A percentile compares a stretch with the other conserved stretches of the same genome.
These are phyloP conservation scores for Centropus bengalensis DNA, from an alignment of 2,113 vertebrate species.

Conservation along the genomic window DNA sequence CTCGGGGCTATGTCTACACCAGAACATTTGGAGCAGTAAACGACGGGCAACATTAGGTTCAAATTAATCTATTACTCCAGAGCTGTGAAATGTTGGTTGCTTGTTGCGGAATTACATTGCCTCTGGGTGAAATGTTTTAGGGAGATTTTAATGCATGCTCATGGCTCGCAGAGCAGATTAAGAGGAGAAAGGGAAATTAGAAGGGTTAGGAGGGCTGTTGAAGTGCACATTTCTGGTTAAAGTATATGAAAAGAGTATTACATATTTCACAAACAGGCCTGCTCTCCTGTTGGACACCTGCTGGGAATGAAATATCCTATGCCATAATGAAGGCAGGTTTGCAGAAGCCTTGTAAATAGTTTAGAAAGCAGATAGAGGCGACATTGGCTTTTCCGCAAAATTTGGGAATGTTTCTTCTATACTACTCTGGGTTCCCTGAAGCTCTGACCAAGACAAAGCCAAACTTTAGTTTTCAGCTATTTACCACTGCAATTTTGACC, in stretches of 20 bases:
- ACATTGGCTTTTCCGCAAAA: constrained; percentile 65
- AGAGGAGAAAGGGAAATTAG: constrained; percentile 89
- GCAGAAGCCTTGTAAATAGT: constrained; percentile 88
- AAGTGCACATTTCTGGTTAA: constrained; percentile 86
- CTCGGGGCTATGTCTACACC: constrained; percentile 86
- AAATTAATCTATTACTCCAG: constrained; percentile 90
- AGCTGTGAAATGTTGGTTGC: constrained; percentile 88
- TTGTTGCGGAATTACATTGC: constrained; percentile 88
- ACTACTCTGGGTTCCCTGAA: not conserved
- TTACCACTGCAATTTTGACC: constrained; percentile 44
- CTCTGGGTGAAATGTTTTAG: constrained; percentile 85
- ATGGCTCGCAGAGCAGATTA: constrained; percentile 86
- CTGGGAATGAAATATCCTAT: constrained; percentile 88
- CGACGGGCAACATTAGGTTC: constrained; percentile 86
- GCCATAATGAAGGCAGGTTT: constrained; percentile 87
- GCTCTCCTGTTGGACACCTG: constrained; percentile 84
- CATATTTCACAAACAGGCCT: constrained; percentile 86
- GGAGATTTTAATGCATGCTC: constrained; percentile 89
- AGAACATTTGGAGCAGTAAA: constrained; percentile 90
- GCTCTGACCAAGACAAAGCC: constrained; percentile 11
- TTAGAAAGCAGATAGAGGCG: constrained; percentile 83
- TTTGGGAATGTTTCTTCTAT: constrained; percentile 29
- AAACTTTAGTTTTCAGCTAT: constrained; percentile 52
- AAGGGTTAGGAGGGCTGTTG: constrained; percentile 80
- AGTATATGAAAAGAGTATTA: constrained; percentile 83